These are phyloP conservation scores for Dione vanillae DNA, from an alignment of 2,888 invertebrate species.

Conservation along the genomic window DNA sequence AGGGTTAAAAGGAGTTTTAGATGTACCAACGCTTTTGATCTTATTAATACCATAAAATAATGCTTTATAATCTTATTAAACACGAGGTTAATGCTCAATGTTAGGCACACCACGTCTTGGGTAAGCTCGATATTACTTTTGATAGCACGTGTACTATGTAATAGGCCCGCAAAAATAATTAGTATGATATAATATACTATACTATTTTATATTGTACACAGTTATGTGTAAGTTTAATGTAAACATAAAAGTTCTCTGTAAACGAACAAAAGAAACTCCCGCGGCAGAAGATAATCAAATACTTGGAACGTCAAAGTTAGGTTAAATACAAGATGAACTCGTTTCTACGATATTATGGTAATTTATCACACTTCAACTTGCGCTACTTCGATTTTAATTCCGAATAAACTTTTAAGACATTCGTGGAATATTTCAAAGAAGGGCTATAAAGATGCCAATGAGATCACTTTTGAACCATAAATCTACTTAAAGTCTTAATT, in stretches of 20 bases:
- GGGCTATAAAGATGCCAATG: constrained; percentile 39
- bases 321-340: constrained; percentile 83
- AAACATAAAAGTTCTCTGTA: constrained; percentile 46
- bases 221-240: background rate
- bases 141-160: background rate
- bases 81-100: constrained; percentile 87
- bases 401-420: constrained; percentile 66
- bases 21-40: constrained; percentile 88
- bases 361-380: constrained; percentile 81
- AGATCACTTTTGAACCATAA: constrained; percentile 42
- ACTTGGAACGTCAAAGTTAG: constrained; percentile 67
- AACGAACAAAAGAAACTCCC: constrained; percentile 76
- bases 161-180: background rate
- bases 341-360: constrained; percentile 78
- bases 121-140: constrained; percentile 71
- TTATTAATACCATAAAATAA: constrained; percentile 90
- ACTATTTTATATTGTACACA: background rate
- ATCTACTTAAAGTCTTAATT: constrained; percentile 30
- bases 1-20: constrained; percentile 85
- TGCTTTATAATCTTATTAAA: constrained; percentile 90
- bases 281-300: constrained; percentile 77
- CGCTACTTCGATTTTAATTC: constrained; percentile 71
- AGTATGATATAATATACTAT: background rate
- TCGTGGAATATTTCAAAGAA: constrained; percentile 43
- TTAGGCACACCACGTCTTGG: constrained; percentile 59